phyloP scores from a whole-genome alignment of 2,888 invertebrate species.

The Euphydryas editha region DNA sequence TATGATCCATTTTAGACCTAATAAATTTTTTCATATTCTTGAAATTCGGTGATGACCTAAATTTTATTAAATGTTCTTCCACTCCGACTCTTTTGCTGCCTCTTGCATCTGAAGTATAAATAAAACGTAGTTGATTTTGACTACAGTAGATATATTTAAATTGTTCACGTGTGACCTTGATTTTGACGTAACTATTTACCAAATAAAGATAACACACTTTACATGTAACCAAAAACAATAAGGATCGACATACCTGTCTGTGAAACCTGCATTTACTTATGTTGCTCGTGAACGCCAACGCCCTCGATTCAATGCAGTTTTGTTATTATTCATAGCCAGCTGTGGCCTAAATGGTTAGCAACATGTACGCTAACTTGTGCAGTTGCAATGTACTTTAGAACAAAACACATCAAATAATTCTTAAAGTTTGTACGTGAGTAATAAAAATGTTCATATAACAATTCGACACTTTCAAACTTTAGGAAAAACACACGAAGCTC shows the following conservation, averaged over 20 bases:
- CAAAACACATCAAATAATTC: not conserved
- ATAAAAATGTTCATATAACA: not conserved
- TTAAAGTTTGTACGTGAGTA: not conserved
- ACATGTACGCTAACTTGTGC: conserved; percentile 8
- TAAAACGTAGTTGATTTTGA: not conserved
- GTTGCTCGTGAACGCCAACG: conserved; percentile 30
- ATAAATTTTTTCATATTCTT: conserved; percentile 70
- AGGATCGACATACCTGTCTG: conserved; percentile 42
- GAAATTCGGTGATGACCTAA: conserved; percentile 64
- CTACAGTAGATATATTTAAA: not conserved
- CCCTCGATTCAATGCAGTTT: conserved; percentile 22
- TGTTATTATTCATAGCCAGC: conserved; percentile 33
- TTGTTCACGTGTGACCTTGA: conserved; percentile 1
- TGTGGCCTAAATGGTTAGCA: conserved; percentile 17
- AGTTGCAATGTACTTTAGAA: not conserved
- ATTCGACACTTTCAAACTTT: not conserved
- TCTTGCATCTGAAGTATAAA: conserved; percentile 38
- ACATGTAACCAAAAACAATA: not conserved
- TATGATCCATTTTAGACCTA: conserved; percentile 56
- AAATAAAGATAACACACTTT: not conserved
- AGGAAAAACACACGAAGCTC: not conserved
- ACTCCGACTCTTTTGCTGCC: conserved; percentile 46
- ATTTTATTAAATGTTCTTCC: conserved; percentile 58
- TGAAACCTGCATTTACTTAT: conserved; percentile 49
- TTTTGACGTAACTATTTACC: conserved; percentile 8